phyloP scores from a whole-genome alignment of 92 coral and sea anemone genomes.

The Palythoa heliodiscus region DNA sequence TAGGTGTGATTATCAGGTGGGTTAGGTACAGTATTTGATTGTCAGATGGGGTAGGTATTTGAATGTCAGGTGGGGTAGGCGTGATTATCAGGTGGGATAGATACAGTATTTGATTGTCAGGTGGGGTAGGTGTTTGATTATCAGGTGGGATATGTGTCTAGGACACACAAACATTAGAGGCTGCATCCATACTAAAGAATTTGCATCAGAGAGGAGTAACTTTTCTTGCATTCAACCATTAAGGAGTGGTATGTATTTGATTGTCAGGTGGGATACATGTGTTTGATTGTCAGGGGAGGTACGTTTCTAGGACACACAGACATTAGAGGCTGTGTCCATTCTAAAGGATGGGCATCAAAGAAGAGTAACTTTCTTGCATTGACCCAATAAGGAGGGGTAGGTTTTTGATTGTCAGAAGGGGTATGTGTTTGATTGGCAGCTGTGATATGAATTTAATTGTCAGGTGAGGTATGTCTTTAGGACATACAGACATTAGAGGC shows the following conservation, averaged over 20 bases:
- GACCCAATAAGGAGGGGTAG: constrained; percentile 55
- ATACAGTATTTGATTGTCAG: neutral
- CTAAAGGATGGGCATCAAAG: too few species aligned
- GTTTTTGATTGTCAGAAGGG: constrained; percentile 24
- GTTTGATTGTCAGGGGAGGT: too few species aligned
- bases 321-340: too few species aligned
- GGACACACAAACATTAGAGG: constrained; percentile 89
- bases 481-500: constrained; percentile 88
- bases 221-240: constrained; percentile 86
- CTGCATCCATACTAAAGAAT: constrained; percentile 92
- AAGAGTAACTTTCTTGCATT: too few species aligned
- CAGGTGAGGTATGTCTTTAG: constrained; percentile 75
- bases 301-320: too few species aligned
- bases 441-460: too few species aligned
- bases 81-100: too few species aligned
- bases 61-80: too few species aligned
- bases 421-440: neutral
- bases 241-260: constrained; percentile 78
- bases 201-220: constrained; percentile 94
- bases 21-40: too few species aligned
- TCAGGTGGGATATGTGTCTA: constrained; percentile 35
- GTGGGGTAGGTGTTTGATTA: neutral
- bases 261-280: neutral
- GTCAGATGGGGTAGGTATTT: neutral
- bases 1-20: too few species aligned